A percentile compares a stretch with the other conserved stretches of the same genome.
Evolutionary conservation across 2,888 invertebrate genomes (phyloP).

Genomic region (Leistus spinibarbis): DNA sequence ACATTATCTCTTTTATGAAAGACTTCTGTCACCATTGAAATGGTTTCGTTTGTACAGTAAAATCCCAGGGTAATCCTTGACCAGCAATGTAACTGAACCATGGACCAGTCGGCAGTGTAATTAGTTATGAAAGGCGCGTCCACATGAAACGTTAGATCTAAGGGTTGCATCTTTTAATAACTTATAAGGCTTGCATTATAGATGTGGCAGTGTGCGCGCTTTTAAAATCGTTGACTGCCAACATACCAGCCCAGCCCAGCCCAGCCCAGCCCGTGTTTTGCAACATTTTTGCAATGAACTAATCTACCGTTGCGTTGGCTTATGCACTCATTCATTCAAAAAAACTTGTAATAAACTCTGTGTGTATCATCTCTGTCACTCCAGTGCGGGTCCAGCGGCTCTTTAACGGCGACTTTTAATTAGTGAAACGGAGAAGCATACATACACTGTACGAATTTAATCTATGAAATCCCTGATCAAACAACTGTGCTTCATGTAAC

Average conservation of each 20-base stretch:
- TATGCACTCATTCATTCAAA: not conserved
- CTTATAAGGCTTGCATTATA: not conserved
- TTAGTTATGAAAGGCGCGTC: not conserved
- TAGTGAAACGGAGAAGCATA: not conserved
- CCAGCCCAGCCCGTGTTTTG: not conserved
- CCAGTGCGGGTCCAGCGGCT: not conserved
- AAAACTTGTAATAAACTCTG: not conserved
- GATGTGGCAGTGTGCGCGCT: not conserved
- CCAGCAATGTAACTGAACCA: not conserved
- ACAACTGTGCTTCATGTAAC: not conserved
- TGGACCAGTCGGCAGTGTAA: not conserved
- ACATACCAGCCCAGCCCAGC: no score
- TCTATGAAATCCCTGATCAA: constrained; percentile 11
- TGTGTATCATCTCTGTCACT: not conserved
- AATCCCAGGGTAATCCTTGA: not conserved
- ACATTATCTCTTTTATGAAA: no score
- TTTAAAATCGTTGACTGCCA: not conserved
- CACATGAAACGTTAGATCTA: not conserved
- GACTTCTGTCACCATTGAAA: not conserved
- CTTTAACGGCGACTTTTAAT: constrained; percentile 6
- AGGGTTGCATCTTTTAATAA: not conserved
- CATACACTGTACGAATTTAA: not conserved
- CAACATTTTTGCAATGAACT: constrained; percentile 2
- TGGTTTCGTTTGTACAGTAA: not conserved
- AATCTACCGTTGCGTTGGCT: not conserved